Conservation (phyloP, 2,797 vertebrate genomes). For the Pantherophis vulpinus region DNA sequence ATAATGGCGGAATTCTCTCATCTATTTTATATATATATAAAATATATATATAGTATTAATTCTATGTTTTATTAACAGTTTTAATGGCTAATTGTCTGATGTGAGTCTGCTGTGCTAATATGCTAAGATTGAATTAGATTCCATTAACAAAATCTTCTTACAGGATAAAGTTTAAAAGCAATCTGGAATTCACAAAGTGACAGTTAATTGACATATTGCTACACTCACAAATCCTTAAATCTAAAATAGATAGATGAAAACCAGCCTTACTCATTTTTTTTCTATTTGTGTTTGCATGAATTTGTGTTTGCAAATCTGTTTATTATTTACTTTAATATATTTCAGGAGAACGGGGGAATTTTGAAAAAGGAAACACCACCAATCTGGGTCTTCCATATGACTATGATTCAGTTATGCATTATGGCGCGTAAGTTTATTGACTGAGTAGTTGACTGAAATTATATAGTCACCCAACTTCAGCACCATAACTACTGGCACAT, state of each 20-base stretch:
- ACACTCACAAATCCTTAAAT: neutral
- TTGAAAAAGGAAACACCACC: slow-evolving; percentile 82
- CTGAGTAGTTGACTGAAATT: neutral
- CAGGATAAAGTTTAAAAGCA: neutral
- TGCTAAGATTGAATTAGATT: neutral
- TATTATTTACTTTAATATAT: slow-evolving; percentile 16
- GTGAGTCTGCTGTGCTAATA: neutral
- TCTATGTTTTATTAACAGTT: neutral
- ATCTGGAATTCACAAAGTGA: neutral
- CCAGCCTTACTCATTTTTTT: neutral
- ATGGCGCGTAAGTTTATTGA: slow-evolving; percentile 77
- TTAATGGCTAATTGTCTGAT: neutral
- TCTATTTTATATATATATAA: neutral
- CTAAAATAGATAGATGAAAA: neutral
- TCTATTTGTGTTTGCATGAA: neutral
- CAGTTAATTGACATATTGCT: neutral
- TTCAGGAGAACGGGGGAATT: slow-evolving; percentile 73
- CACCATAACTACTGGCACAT: neutral
- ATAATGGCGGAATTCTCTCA: neutral
- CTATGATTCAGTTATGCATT: slow-evolving; percentile 88
- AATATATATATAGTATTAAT: neutral
- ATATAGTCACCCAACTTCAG: neutral
- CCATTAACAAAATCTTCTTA: neutral
- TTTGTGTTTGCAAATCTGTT: slow-evolving; percentile 1
- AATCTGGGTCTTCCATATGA: slow-evolving; percentile 82